Percentiles rank a stretch among this genome's conserved stretches.
Evolutionary conservation across 2,888 invertebrate species (phyloP).

Genomic region (Aquatica leii): DNA sequence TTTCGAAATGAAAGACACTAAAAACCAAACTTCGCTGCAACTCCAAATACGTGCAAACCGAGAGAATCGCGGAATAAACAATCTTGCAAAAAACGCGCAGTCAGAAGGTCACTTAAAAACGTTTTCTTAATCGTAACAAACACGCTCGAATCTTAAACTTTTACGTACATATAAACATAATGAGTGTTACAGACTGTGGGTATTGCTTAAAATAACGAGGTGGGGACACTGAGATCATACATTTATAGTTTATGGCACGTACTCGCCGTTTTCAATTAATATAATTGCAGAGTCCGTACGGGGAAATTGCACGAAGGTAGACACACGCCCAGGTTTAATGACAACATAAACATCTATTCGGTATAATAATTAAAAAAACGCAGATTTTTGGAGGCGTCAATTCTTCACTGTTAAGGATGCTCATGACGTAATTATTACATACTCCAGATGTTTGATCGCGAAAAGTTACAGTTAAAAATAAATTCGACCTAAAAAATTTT

Average conservation of each 20-base stretch:
- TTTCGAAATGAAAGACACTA: too few species aligned
- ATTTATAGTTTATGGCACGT: constrained; percentile 14
- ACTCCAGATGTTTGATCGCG: too few species aligned
- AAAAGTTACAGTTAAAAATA: too few species aligned
- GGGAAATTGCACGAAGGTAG: background rate
- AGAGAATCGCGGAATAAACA: background rate
- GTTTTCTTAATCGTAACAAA: background rate
- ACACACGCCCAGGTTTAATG: background rate
- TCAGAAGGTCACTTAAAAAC: background rate
- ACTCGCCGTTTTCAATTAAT: constrained; percentile 15
- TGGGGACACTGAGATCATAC: constrained; percentile 26
- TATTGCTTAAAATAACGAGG: constrained; percentile 22
- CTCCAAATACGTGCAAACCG: background rate
- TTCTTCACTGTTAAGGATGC: too few species aligned
- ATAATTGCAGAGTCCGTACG: background rate
- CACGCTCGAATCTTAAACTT: background rate
- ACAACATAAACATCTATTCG: background rate
- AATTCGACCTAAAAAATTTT: too few species aligned
- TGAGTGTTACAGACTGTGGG: constrained; percentile 9
- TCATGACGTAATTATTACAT: background rate
- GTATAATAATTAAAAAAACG: too few species aligned
- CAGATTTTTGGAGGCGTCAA: too few species aligned
- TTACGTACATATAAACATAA: background rate
- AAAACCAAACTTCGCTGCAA: too few species aligned
- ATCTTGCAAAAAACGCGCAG: background rate